A percentile compares a stretch with the other conserved stretches of the same genome.
phyloP scores from a whole-genome alignment of 2,797 vertebrate species.

The Eulemur mongoz region DNA sequence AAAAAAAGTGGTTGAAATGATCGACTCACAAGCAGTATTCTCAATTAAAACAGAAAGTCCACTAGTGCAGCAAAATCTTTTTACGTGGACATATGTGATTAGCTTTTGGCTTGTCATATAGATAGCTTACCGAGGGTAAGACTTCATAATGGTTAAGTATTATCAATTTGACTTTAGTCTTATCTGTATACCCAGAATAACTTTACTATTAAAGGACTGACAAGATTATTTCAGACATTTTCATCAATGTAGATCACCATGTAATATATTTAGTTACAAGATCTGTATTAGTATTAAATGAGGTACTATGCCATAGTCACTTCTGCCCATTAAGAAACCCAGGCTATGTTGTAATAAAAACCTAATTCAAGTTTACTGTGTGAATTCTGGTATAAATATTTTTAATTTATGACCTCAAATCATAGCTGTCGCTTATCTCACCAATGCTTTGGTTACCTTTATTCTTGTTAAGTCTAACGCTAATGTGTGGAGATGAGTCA shows the following conservation, averaged over 20 bases:
- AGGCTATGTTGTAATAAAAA: neutral
- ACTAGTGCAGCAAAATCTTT: neutral
- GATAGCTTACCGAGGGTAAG: neutral
- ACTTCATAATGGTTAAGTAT: neutral
- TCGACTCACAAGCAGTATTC: neutral
- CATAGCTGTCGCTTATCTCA: neutral
- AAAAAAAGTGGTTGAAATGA: neutral
- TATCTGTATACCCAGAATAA: neutral
- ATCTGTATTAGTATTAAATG: neutral
- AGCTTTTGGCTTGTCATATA: neutral
- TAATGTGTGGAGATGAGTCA: neutral
- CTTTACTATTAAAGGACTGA: neutral
- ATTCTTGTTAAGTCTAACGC: neutral
- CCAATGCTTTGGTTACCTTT: neutral
- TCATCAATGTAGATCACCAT: neutral
- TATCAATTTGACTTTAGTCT: neutral
- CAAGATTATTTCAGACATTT: neutral
- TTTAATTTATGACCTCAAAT: neutral
- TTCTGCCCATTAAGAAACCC: neutral
- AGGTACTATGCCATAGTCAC: neutral
- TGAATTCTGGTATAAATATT: neutral
- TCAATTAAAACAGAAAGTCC: neutral
- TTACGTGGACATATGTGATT: neutral
- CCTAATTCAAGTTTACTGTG: neutral
- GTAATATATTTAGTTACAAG: neutral